These are phyloP conservation scores for Drosophila mayri DNA, from an alignment of 1,140 invertebrate species.

Conservation along the genomic window DNA sequence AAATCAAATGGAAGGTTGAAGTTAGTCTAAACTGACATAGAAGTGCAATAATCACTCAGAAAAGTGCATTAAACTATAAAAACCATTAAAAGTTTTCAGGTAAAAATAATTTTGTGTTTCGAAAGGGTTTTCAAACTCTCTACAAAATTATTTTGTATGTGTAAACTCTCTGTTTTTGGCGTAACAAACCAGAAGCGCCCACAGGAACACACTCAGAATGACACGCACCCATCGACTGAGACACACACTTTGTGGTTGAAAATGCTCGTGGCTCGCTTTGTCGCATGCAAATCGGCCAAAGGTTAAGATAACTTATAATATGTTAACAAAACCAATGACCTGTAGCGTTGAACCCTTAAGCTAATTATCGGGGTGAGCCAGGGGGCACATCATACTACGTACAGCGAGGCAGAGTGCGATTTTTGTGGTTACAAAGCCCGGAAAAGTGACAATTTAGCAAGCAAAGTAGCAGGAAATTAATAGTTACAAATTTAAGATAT, in stretches of 20 bases:
- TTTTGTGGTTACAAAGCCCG: constrained; percentile 14
- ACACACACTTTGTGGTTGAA: constrained; percentile 25
- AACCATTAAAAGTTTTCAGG: background rate
- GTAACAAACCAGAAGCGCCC: constrained; percentile 19
- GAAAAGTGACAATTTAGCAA: constrained; percentile 10
- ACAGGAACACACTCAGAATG: constrained; percentile 25
- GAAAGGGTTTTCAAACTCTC: no score
- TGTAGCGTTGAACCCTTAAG: constrained; percentile 76
- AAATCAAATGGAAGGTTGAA: background rate
- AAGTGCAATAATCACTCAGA: background rate
- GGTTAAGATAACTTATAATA: constrained; percentile 82
- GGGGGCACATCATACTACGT: constrained; percentile 39
- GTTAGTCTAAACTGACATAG: background rate
- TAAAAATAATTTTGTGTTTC: background rate
- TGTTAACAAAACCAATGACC: constrained; percentile 82
- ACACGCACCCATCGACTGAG: constrained; percentile 35
- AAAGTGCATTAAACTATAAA: background rate
- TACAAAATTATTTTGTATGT: no score
- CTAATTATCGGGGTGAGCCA: constrained; percentile 72
- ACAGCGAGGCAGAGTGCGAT: constrained; percentile 38
- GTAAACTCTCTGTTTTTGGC: no score
- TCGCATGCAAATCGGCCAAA: constrained; percentile 74
- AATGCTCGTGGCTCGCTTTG: constrained; percentile 10
- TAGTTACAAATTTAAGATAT: no score
- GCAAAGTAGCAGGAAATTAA: constrained; percentile 5